phyloP scores from a whole-genome alignment of 2,797 vertebrate species.

The Argentina silus region DNA sequence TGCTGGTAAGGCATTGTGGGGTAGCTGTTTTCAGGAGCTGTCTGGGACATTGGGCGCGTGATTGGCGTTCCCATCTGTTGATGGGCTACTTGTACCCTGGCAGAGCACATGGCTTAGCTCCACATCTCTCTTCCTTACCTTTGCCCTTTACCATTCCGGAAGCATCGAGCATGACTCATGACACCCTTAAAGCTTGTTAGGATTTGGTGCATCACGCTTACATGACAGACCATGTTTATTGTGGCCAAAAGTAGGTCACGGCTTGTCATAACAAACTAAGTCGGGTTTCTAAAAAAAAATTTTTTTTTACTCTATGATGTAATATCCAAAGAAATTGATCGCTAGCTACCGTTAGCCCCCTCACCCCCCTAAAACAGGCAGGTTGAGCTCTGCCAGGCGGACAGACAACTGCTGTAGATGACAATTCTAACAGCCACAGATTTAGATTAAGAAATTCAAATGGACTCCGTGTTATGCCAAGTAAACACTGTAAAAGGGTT shows the following conservation, averaged over 20 bases:
- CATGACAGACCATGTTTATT: neutral
- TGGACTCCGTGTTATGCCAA: conserved; percentile 61
- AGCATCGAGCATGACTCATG: conserved; percentile 46
- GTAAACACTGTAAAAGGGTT: conserved; percentile 22
- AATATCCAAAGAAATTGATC: conserved; percentile 50
- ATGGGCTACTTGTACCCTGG: neutral
- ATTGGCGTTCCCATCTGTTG: neutral
- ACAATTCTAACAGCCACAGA: conserved; percentile 56
- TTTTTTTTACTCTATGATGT: too few species aligned
- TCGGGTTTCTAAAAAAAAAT: neutral
- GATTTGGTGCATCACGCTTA: conserved; percentile 51
- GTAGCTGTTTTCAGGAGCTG: conserved; percentile 20
- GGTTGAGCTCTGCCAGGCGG: conserved; percentile 56
- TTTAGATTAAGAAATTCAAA: conserved; percentile 62
- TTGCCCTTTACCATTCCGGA: conserved; percentile 57
- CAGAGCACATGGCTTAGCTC: conserved; percentile 6
- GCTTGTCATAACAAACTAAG: neutral
- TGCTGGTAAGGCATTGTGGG: neutral
- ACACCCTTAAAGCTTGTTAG: conserved; percentile 53
- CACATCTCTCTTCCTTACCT: conserved; percentile 42
- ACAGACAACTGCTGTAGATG: conserved; percentile 30
- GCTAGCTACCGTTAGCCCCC: conserved; percentile 29
- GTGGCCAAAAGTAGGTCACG: neutral
- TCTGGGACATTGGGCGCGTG: neutral
- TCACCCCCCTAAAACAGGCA: conserved; percentile 56